These are phyloP conservation scores for Sorex fumeus DNA, from an alignment of 2,113 vertebrate genomes.

Conservation along the genomic window DNA sequence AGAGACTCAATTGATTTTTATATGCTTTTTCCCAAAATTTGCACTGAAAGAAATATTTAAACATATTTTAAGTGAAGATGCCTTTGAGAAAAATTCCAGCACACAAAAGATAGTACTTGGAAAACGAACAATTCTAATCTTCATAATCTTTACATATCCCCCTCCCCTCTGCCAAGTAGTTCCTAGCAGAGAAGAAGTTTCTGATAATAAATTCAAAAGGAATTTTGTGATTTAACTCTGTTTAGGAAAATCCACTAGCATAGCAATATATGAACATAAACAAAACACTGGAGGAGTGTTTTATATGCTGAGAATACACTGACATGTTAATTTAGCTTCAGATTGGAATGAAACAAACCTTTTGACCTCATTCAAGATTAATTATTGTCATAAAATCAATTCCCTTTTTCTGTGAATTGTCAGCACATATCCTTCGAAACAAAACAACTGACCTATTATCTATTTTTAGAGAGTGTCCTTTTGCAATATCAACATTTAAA, in stretches of 20 bases:
- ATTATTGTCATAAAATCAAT: constrained; percentile 75
- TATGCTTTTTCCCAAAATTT: constrained; percentile 12
- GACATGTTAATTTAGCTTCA: constrained; percentile 74
- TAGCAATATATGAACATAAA: constrained; percentile 62
- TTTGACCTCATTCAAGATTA: constrained; percentile 75
- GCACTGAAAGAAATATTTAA: constrained; percentile 1
- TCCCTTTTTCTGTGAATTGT: constrained; percentile 75
- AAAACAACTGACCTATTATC: constrained; percentile 60
- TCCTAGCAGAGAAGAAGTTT: constrained; percentile 49
- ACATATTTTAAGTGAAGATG: constrained; percentile 54
- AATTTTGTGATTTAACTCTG: constrained; percentile 54
- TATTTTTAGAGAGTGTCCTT: neutral
- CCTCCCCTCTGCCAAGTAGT: neutral
- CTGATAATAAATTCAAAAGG: constrained; percentile 42
- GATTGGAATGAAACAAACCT: constrained; percentile 73
- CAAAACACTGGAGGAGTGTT: constrained; percentile 66
- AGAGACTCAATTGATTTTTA: neutral
- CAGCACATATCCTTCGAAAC: constrained; percentile 70
- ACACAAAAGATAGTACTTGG: constrained; percentile 58
- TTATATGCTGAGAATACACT: constrained; percentile 68
- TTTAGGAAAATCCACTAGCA: constrained; percentile 57
- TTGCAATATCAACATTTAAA: no score
- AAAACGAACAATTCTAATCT: neutral
- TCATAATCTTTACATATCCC: neutral
- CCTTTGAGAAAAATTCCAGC: constrained; percentile 49